Conservation (phyloP, 2,797 vertebrate species). For the Otus scops region DNA sequence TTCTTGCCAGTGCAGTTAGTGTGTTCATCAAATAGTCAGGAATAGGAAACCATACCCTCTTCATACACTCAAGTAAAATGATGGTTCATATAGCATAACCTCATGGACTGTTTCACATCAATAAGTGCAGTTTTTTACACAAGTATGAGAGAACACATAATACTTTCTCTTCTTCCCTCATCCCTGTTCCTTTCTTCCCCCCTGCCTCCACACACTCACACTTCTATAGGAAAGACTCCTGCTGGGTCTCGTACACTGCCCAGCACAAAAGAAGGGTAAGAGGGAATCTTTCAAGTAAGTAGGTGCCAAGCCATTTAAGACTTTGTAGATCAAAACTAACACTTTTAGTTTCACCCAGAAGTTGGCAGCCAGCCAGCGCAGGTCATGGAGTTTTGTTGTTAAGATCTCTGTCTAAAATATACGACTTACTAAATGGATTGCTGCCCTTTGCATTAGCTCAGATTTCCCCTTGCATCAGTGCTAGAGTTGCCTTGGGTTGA, state of each 20-base stretch:
- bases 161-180: not conserved
- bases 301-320: not conserved
- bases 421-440: not conserved
- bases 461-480: not conserved
- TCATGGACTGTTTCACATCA: not conserved
- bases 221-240: not conserved
- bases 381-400: not conserved
- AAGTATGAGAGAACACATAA: not conserved
- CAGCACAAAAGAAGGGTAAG: not conserved
- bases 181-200: not conserved
- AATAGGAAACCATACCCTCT: not conserved
- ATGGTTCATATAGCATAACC: not conserved
- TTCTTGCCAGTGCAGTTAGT: not conserved
- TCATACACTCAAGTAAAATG: not conserved
- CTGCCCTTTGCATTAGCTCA: not conserved
- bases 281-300: not conserved
- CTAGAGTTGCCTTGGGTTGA: not conserved
- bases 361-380: not conserved
- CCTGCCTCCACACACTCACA: not conserved
- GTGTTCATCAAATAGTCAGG: not conserved
- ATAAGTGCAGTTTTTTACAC: not conserved
- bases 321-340: not conserved
- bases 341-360: not conserved
- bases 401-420: not conserved
- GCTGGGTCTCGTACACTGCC: not conserved